phyloP scores from a whole-genome alignment of 2,797 vertebrate species.

The Gallinago solitaria region DNA sequence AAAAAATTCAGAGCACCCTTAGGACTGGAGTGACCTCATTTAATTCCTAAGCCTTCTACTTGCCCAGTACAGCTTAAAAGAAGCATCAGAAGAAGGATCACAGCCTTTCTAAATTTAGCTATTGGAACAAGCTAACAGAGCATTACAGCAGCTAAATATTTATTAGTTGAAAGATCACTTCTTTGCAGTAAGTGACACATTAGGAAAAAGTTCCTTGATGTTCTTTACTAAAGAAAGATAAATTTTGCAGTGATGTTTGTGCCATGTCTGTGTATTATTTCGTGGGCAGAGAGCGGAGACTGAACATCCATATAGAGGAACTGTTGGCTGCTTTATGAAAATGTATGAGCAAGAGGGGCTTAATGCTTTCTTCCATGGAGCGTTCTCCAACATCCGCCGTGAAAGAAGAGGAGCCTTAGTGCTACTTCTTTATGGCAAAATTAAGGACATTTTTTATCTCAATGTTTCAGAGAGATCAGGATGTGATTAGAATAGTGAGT shows the following conservation, averaged over 20 bases:
- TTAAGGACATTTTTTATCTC: slow-evolving; percentile 51
- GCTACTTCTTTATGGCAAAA: slow-evolving; percentile 68
- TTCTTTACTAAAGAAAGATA: not conserved
- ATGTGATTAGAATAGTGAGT: not conserved
- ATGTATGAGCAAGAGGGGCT: slow-evolving; percentile 21
- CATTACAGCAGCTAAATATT: slow-evolving; percentile 43
- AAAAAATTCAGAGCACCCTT: slow-evolving; percentile 37
- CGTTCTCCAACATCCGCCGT: slow-evolving; percentile 63
- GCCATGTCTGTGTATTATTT: not conserved
- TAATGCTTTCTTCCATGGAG: slow-evolving; percentile 51
- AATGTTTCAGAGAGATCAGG: not conserved
- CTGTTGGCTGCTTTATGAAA: slow-evolving; percentile 62
- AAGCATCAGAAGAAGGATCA: slow-evolving; percentile 51
- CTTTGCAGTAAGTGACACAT: not conserved
- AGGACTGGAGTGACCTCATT: slow-evolving; percentile 56
- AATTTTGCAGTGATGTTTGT: not conserved
- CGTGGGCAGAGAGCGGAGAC: slow-evolving; percentile 37
- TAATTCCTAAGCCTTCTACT: slow-evolving; percentile 56
- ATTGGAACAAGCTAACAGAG: slow-evolving; percentile 3
- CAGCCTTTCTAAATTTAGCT: slow-evolving; percentile 61
- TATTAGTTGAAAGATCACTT: not conserved
- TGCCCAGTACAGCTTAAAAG: slow-evolving; percentile 42
- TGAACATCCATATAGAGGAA: slow-evolving; percentile 56
- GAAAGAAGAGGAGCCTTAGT: slow-evolving; percentile 69
- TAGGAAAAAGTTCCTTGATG: not conserved